Evolutionary conservation across 2,888 invertebrate species (phyloP), one percentile per base, ranked within the genome.

Genomic region (Lithosia quadra): DNA sequence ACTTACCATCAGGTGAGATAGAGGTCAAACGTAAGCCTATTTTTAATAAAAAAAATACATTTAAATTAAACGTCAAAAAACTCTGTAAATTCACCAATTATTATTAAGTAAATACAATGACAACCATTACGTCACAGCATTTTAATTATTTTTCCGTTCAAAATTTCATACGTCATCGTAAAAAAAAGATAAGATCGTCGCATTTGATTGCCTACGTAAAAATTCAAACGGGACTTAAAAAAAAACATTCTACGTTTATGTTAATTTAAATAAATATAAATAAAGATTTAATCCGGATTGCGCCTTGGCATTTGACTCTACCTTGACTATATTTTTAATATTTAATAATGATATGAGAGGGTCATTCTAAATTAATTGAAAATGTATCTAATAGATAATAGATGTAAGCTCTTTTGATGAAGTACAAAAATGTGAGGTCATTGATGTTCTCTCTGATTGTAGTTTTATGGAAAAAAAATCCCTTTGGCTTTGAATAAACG

Each of bases 281-380:
- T 53, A 34, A 33, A 24, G 21, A 15, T 55, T 34, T 34, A 55
- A 63, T 63, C 9, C 22, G 34, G 22, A 55, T 53, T 22, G 15
- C 4, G 21, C 63, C 63, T 63, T 63, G 63, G 22, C 63, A 53
- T 63, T 63, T 63, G 53, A 18, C 8, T 33, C 34, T 63, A 55
- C 63, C 63, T 63, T 63, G 63, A 18, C 55, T 33, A 21, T 34
- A 36, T 63, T 34, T 63, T 36, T 55, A 63, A 63, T 55, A 13
- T n/a, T n/a, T n/a, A n/a, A n/a, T 55, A 55, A 63, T 63, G 55
- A 60, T 21, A 60, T 22, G 18, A 22, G 39, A 39, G 36, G 60
- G 39, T 60, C 60, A 63, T 49, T 63, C 21, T 28, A 33, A 33
- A 53, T 53, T 63, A n/a, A 63, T 63, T 63, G 11, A 15, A 53